phyloP scores from a whole-genome alignment of 1,140 invertebrate genomes.

The Diachasma alloeum region DNA sequence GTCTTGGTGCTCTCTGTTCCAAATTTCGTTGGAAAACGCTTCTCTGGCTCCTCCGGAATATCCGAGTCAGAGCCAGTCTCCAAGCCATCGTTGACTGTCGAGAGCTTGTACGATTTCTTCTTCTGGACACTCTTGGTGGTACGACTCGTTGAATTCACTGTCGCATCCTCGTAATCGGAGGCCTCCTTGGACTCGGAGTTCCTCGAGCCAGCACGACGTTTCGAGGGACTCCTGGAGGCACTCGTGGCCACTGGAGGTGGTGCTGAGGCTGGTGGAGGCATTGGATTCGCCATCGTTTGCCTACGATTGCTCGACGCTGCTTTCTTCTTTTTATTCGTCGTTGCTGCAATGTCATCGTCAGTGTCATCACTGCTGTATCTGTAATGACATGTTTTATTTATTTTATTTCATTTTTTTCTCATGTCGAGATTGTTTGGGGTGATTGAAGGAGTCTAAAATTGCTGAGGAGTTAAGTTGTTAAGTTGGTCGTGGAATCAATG shows the following conservation, averaged over 20 bases:
- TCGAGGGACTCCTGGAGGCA: conserved; percentile 35
- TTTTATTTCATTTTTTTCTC: not conserved
- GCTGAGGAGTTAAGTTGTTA: too few relatives aligned
- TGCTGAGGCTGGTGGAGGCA: conserved; percentile 55
- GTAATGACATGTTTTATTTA: conserved; percentile 21
- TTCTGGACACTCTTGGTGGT: conserved; percentile 39
- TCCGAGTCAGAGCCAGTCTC: conserved; percentile 70
- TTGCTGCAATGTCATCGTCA: conserved; percentile 49
- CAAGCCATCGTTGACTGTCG: conserved; percentile 65
- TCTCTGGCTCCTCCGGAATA: conserved; percentile 45
- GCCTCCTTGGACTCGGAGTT: conserved; percentile 44
- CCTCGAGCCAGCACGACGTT: conserved; percentile 34
- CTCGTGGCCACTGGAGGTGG: conserved; percentile 40
- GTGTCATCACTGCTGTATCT: conserved; percentile 63
- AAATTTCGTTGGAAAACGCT: conserved; percentile 33
- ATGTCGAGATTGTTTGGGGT: too few relatives aligned
- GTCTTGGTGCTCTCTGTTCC: conserved; percentile 36
- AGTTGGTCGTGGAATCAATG: too few relatives aligned
- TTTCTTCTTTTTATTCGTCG: conserved; percentile 52
- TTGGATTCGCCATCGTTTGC: conserved; percentile 60
- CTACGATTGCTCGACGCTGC: conserved; percentile 37
- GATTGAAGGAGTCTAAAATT: too few relatives aligned
- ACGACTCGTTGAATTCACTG: conserved; percentile 30
- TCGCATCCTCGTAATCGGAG: conserved; percentile 34
- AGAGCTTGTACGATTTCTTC: conserved; percentile 60